Percentiles rank a stretch among this genome's conserved stretches.
phyloP scores from a whole-genome alignment of 1,140 invertebrate genomes.

The Macrocentrus cingulum region DNA sequence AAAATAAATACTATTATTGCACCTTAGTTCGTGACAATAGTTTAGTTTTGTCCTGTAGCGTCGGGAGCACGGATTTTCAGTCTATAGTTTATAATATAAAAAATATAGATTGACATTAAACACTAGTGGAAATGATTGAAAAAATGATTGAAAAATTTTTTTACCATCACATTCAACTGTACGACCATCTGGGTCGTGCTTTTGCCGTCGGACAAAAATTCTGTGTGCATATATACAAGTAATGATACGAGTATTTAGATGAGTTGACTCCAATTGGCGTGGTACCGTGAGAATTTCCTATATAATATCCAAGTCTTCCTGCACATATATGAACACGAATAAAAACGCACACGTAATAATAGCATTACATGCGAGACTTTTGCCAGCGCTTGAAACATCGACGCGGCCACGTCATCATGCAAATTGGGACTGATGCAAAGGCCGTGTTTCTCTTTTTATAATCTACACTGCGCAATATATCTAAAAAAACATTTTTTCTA shows the following conservation, averaged over 20 bases:
- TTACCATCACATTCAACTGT: not conserved
- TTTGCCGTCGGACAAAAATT: conserved; percentile 16
- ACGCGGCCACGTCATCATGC: conserved; percentile 31
- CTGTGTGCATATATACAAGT: not conserved
- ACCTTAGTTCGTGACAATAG: too few relatives aligned
- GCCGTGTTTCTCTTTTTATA: not conserved
- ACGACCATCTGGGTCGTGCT: not conserved
- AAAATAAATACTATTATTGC: too few relatives aligned
- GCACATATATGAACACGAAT: conserved; percentile 31
- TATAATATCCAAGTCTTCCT: conserved; percentile 22
- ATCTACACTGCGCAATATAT: conserved; percentile 3
- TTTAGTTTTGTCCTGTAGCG: too few relatives aligned
- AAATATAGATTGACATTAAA: too few relatives aligned
- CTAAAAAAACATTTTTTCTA: not conserved
- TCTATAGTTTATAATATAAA: too few relatives aligned
- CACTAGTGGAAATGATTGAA: too few relatives aligned
- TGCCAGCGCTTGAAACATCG: not conserved
- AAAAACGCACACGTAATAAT: too few relatives aligned
- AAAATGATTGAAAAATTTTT: not conserved
- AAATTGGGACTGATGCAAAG: conserved; percentile 30
- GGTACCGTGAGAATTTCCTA: conserved; percentile 50
- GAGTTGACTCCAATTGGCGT: conserved; percentile 53
- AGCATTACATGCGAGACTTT: conserved; percentile 21
- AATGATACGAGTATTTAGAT: conserved; percentile 46
- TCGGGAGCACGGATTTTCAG: too few relatives aligned